A percentile compares a stretch with the other conserved stretches of the same genome.
phyloP scores from a whole-genome alignment of 1,140 invertebrate genomes.

The Cotesia typhae region DNA sequence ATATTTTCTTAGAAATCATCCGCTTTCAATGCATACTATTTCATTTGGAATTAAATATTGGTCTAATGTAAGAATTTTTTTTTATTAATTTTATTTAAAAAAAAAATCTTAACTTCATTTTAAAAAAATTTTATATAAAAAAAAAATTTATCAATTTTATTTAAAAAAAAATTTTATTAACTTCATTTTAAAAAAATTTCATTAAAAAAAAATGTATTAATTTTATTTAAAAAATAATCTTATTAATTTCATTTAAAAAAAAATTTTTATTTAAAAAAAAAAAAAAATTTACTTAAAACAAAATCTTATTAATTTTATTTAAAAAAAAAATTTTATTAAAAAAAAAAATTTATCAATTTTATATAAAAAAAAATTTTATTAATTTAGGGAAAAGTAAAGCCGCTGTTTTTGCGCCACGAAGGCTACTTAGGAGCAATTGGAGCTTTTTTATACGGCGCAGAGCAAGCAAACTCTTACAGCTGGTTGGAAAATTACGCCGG shows the following conservation, averaged over 20 bases:
- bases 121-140: too few species aligned
- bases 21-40: slow-evolving; percentile 80
- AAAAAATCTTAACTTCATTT: too few species aligned
- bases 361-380: slow-evolving; percentile 24
- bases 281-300: too few species aligned
- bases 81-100: slow-evolving; percentile 17
- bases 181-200: too few species aligned
- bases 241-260: slow-evolving; percentile 22
- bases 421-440: slow-evolving; percentile 82
- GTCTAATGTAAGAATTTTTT: slow-evolving; percentile 67
- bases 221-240: background rate
- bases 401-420: slow-evolving; percentile 80
- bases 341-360: slow-evolving; percentile 28
- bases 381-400: slow-evolving; percentile 71
- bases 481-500: slow-evolving; percentile 83
- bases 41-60: slow-evolving; percentile 80
- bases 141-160: background rate
- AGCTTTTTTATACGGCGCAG: slow-evolving; percentile 77
- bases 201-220: background rate
- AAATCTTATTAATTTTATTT: slow-evolving; percentile 12
- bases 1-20: slow-evolving; percentile 80
- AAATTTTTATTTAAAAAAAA: slow-evolving; percentile 1
- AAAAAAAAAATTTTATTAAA: slow-evolving; percentile 25
- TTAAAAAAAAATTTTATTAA: slow-evolving; percentile 22
- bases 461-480: slow-evolving; percentile 73